Percentiles rank a stretch among this genome's conserved stretches.
phyloP scores from a whole-genome alignment of 2,888 invertebrate genomes.

The Steromphala cineraria region DNA sequence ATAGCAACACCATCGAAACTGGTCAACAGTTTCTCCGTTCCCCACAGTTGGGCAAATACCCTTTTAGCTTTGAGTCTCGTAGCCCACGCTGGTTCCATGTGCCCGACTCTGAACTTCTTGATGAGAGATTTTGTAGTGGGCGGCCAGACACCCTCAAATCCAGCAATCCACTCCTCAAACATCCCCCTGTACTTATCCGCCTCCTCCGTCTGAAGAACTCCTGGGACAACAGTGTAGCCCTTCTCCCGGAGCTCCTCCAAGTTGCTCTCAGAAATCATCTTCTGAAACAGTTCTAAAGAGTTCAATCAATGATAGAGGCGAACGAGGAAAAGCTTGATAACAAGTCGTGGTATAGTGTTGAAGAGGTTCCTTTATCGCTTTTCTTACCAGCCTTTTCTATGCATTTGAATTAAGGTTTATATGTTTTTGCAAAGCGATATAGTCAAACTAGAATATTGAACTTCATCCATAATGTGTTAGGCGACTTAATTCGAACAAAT shows the following conservation, averaged over 20 bases:
- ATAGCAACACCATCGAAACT: conserved; percentile 68
- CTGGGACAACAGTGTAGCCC: conserved; percentile 57
- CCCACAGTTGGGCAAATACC: conserved; percentile 65
- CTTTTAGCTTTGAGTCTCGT: conserved; percentile 56
- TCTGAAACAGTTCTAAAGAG: neutral
- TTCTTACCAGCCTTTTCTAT: too few species aligned
- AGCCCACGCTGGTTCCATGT: conserved; percentile 62
- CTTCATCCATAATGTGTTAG: too few species aligned
- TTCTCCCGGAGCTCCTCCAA: conserved; percentile 45
- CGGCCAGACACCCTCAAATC: conserved; percentile 53
- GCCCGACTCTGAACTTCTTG: conserved; percentile 59
- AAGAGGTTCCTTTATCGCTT: too few species aligned
- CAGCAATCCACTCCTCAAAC: conserved; percentile 51
- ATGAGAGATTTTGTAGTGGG: conserved; percentile 51
- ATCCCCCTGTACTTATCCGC: conserved; percentile 51
- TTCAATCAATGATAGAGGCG: too few species aligned
- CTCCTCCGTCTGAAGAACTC: conserved; percentile 45
- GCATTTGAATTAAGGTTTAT: too few species aligned
- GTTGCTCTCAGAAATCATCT: conserved; percentile 39
- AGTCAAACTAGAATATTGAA: too few species aligned
- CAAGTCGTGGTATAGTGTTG: too few species aligned
- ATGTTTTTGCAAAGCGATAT: too few species aligned
- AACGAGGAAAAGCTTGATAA: too few species aligned
- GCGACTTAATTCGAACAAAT: too few species aligned
- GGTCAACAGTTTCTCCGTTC: conserved; percentile 62